phyloP scores from a whole-genome alignment of 2,888 invertebrate genomes.

The Margaritifera margaritifera region DNA sequence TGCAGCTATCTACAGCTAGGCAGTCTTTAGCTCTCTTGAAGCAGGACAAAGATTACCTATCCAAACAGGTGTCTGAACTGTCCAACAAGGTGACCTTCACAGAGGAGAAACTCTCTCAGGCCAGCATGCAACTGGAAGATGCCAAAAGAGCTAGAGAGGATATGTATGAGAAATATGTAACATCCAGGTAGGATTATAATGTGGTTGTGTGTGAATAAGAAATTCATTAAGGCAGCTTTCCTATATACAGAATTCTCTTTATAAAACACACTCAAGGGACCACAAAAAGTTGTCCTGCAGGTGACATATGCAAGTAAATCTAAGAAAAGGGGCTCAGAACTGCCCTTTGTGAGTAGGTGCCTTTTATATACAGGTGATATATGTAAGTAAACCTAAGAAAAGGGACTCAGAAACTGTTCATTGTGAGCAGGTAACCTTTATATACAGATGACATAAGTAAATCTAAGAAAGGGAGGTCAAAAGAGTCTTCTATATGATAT shows the following conservation, averaged over 20 bases:
- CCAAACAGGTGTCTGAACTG: slow-evolving; percentile 64
- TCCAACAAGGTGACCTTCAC: slow-evolving; percentile 59
- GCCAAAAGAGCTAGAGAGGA: slow-evolving; percentile 70
- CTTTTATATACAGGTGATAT: no score
- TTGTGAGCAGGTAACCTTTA: no score
- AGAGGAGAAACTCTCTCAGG: slow-evolving; percentile 65
- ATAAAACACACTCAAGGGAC: not conserved
- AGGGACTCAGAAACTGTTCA: no score
- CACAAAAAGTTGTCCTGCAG: no score
- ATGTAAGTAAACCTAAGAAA: no score
- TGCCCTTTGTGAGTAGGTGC: no score
- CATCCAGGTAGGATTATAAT: slow-evolving; percentile 58
- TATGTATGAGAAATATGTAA: slow-evolving; percentile 73
- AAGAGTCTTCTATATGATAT: no score
- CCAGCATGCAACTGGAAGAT: slow-evolving; percentile 66
- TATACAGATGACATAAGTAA: no score
- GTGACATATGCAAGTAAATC: no score
- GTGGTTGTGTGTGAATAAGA: not conserved
- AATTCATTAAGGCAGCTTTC: not conserved
- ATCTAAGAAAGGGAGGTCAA: no score
- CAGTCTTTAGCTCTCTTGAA: slow-evolving; percentile 66
- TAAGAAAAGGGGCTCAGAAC: no score
- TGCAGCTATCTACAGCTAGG: slow-evolving; percentile 58
- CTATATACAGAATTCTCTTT: not conserved
- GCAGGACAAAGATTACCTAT: slow-evolving; percentile 72